These are phyloP conservation scores for Tapirus terrestris DNA, from an alignment of 2,113 vertebrate species.

Conservation along the genomic window DNA sequence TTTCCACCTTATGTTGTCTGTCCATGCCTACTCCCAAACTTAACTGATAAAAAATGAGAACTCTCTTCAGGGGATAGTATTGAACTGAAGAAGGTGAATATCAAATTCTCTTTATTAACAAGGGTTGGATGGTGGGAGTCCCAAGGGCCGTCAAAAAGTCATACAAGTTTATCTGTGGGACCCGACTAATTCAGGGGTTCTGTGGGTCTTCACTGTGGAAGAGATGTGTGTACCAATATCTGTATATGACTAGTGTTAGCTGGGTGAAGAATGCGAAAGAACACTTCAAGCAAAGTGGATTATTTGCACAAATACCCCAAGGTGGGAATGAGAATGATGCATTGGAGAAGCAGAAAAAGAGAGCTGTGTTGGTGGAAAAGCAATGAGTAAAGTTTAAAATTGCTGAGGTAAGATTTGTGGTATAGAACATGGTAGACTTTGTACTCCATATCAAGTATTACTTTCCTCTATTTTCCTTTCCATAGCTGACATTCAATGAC, in stretches of 20 bases:
- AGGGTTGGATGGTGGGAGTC: not conserved
- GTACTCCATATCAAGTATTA: not conserved
- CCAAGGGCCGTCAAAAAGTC: not conserved
- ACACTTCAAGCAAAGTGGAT: not conserved
- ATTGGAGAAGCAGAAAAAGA: not conserved
- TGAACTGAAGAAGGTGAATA: not conserved
- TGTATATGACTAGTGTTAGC: not conserved
- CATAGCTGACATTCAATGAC: not conserved
- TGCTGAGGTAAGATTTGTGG: not conserved
- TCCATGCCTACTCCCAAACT: not conserved
- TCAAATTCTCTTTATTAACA: not conserved
- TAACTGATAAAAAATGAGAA: not conserved
- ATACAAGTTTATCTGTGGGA: not conserved
- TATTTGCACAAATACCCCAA: not conserved
- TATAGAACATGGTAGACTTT: not conserved
- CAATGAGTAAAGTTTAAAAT: not conserved
- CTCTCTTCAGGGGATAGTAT: not conserved
- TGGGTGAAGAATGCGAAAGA: not conserved
- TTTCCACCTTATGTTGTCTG: not conserved
- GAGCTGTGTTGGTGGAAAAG: not conserved
- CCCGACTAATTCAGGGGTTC: not conserved
- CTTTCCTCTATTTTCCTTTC: not conserved
- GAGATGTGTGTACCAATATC: not conserved
- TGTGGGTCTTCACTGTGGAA: not conserved
- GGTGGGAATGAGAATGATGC: not conserved